Conservation (phyloP, 53 echinoderm and acorn worm species). For the Arbacia lixula region DNA sequence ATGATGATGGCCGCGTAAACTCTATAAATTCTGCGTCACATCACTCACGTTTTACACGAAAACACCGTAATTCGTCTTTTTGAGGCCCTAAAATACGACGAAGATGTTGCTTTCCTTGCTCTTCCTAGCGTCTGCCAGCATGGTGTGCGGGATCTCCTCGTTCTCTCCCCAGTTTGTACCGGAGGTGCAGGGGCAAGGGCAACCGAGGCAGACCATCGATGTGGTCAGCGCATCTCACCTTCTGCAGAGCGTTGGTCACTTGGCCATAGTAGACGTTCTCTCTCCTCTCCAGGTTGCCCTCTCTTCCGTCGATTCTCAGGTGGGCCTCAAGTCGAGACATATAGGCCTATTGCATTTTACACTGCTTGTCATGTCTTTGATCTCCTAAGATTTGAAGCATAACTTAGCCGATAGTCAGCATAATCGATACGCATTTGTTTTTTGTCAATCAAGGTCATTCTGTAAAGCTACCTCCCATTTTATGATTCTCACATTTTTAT, state of each 20-base stretch:
- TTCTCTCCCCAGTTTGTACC: too few relatives aligned
- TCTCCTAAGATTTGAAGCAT: neutral
- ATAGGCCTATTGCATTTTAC: neutral
- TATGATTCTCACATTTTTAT: too few relatives aligned
- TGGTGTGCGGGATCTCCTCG: too few relatives aligned
- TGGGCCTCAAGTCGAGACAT: too few relatives aligned
- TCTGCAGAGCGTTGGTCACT: constrained; percentile 7
- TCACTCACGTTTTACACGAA: too few relatives aligned
- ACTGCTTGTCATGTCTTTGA: neutral
- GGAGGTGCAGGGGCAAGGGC: constrained; percentile 13
- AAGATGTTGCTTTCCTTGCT: too few relatives aligned
- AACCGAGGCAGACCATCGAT: constrained; percentile 1
- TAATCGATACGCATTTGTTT: neutral
- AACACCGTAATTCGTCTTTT: too few relatives aligned
- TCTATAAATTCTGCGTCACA: too few relatives aligned
- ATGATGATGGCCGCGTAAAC: too few relatives aligned
- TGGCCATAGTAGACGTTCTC: constrained; percentile 9
- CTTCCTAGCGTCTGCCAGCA: too few relatives aligned
- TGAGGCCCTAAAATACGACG: too few relatives aligned
- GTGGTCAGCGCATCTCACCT: neutral
- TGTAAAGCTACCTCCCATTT: too few relatives aligned
- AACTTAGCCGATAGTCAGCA: neutral
- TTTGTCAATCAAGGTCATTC: neutral
- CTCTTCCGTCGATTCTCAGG: constrained; percentile 15
- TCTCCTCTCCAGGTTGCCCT: constrained; percentile 20